These are phyloP conservation scores for Adelosebastes latens DNA, from an alignment of 2,797 vertebrate genomes.

Conservation along the genomic window DNA sequence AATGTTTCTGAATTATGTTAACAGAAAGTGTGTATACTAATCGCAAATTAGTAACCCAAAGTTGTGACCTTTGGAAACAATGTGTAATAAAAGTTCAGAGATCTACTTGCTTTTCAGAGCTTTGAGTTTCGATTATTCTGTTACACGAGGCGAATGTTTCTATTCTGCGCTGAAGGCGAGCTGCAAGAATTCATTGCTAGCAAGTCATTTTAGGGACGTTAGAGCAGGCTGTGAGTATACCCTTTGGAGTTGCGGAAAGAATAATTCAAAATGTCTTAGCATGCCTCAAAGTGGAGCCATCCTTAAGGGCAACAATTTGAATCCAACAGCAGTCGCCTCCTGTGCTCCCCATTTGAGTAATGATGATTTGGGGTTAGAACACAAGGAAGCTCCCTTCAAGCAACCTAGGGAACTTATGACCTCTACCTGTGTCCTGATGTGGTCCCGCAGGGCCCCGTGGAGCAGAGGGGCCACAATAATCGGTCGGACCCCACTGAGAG, in stretches of 20 bases:
- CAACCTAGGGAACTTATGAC: constrained; percentile 62
- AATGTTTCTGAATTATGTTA: background rate
- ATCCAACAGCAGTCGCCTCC: constrained; percentile 25
- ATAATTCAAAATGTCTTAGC: constrained; percentile 25
- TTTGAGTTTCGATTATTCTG: background rate
- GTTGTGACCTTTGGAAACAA: background rate
- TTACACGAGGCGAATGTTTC: background rate
- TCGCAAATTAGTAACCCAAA: background rate
- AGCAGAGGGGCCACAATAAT: constrained; percentile 60
- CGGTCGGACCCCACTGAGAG: constrained; percentile 63
- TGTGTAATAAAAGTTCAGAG: background rate
- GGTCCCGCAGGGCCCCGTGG: constrained; percentile 48
- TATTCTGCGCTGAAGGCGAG: background rate
- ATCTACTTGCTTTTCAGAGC: background rate
- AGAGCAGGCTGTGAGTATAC: background rate
- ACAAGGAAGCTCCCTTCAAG: constrained; percentile 49
- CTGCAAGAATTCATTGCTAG: background rate
- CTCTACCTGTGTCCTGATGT: constrained; percentile 69
- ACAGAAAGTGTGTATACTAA: background rate
- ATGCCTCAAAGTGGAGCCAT: constrained; percentile 13
- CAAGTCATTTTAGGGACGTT: constrained; percentile 6
- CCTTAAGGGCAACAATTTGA: constrained; percentile 28
- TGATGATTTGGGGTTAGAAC: constrained; percentile 67
- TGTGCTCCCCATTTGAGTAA: constrained; percentile 49
- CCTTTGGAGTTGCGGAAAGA: background rate